phyloP scores from a whole-genome alignment of 2,113 vertebrate genomes.

The Chaetura pelagica region DNA sequence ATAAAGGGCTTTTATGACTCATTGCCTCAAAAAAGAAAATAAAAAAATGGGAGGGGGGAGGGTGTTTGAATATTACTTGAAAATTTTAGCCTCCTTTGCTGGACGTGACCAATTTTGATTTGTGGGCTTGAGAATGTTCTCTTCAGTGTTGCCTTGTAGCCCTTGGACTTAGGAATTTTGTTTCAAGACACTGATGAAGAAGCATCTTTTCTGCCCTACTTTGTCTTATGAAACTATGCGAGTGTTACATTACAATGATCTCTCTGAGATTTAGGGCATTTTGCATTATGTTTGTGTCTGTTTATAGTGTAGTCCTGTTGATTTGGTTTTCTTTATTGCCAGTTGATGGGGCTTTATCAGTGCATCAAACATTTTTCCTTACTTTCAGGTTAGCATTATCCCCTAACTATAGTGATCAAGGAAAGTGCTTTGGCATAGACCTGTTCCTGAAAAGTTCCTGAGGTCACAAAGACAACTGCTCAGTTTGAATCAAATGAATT shows the following conservation, averaged over 20 bases:
- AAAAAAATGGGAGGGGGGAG: no score
- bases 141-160: neutral
- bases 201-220: neutral
- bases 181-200: neutral
- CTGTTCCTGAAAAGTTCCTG: neutral
- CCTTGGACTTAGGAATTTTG: neutral
- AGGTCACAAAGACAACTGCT: rapidly evolving
- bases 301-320: neutral
- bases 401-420: neutral
- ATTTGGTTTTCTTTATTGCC: neutral
- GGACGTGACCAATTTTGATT: constrained; percentile 35
- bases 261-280: neutral
- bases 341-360: neutral
- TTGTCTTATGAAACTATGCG: neutral
- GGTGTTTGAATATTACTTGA: neutral
- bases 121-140: neutral
- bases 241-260: neutral
- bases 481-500: neutral
- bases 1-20: neutral
- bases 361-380: neutral
- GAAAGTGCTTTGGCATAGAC: neutral
- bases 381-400: neutral
- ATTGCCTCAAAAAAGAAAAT: neutral
- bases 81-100: neutral
- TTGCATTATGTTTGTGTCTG: neutral